Conservation (phyloP, 2,797 vertebrate species). For the Gephyroberyx darwinii region DNA sequence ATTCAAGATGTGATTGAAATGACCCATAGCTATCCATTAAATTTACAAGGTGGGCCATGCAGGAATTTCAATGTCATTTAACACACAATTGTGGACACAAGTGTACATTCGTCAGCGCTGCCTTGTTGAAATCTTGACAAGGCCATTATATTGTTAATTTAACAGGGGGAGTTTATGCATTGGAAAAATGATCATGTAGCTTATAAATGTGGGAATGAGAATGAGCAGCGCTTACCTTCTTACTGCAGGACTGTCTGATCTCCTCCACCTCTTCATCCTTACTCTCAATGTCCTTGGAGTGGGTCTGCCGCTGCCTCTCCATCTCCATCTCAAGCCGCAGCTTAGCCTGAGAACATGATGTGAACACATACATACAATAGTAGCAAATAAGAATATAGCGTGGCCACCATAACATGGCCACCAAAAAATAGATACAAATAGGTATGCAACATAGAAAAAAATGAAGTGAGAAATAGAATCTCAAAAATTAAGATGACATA, state of each 20-base stretch:
- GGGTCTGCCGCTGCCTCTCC: conserved; percentile 92
- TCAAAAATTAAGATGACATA: background rate
- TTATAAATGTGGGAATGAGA: conserved; percentile 13
- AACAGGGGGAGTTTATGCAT: conserved; percentile 6
- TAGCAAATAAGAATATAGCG: conserved; percentile 1
- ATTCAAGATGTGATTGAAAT: background rate
- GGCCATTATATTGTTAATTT: conserved; percentile 4
- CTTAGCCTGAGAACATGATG: conserved; percentile 83
- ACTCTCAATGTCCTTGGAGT: conserved; percentile 94
- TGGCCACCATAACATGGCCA: conserved; percentile 7
- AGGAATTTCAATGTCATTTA: background rate
- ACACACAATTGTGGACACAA: background rate
- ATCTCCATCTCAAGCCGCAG: conserved; percentile 98
- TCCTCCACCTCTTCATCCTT: conserved; percentile 98
- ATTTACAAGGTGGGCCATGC: background rate
- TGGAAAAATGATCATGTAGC: background rate
- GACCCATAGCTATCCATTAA: background rate
- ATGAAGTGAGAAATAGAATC: background rate
- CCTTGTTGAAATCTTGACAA: conserved; percentile 6
- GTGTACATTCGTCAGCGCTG: conserved; percentile 14
- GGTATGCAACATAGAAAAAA: background rate
- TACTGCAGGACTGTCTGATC: conserved; percentile 93
- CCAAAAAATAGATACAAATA: background rate
- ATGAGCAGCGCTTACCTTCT: conserved; percentile 86
- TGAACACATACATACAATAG: conserved; percentile 12